Conservation (phyloP, 2,888 invertebrate genomes). For the Pterobdella sp. region DNA sequence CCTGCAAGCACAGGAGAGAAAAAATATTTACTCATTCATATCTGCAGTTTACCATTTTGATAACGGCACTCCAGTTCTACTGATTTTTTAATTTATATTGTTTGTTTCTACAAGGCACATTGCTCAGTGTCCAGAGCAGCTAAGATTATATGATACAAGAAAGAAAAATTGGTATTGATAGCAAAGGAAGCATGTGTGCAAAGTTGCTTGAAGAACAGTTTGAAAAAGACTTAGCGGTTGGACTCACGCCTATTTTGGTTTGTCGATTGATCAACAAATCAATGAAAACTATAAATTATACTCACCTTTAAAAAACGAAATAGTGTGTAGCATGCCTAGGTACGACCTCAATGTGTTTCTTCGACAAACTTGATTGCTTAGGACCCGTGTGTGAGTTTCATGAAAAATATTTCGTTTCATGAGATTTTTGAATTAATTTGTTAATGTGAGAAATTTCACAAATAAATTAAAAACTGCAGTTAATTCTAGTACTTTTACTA, state of each 20-base stretch:
- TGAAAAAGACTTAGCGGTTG: slow-evolving; percentile 43
- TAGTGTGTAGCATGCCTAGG: slow-evolving; percentile 91
- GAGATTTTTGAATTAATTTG: no score
- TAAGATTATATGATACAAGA: slow-evolving; percentile 45
- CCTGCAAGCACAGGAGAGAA: no score
- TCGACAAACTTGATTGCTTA: slow-evolving; percentile 71
- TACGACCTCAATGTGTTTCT: slow-evolving; percentile 90
- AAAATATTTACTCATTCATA: no score
- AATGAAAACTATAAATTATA: no score
- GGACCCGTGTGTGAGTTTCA: slow-evolving; percentile 60
- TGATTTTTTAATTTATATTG: no score
- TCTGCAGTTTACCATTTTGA: no score
- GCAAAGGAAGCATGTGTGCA: slow-evolving; percentile 41
- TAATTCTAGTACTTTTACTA: no score
- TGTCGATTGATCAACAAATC: no score
- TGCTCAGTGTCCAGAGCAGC: slow-evolving; percentile 49
- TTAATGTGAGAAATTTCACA: no score
- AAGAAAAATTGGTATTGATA: slow-evolving; percentile 43
- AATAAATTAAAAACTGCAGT: no score
- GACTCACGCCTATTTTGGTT: slow-evolving; percentile 50
- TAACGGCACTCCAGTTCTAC: no score
- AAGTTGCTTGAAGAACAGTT: slow-evolving; percentile 42
- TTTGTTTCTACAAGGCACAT: slow-evolving; percentile 49
- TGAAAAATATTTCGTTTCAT: no score
- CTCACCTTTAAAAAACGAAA: slow-evolving; percentile 19